These are phyloP conservation scores for Montipora capricornis DNA, from an alignment of 64 coral and sea anemone genomes.

Conservation along the genomic window DNA sequence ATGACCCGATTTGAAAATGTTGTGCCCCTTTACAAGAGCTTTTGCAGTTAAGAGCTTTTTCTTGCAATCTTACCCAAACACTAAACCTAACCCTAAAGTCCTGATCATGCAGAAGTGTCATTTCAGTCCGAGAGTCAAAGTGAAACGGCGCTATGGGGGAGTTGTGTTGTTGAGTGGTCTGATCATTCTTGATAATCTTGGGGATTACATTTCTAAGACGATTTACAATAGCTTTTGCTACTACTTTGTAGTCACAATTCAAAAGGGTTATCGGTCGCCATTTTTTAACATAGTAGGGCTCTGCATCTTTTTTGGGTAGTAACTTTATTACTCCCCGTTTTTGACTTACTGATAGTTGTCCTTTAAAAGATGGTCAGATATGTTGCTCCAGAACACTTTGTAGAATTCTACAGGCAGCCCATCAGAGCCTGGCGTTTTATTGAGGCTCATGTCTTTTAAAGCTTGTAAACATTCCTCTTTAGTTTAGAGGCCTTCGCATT, in stretches of 20 bases:
- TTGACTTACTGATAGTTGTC: conserved; percentile 24
- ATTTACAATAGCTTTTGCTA: conserved; percentile 41
- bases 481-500: conserved; percentile 49
- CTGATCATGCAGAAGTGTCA: no score
- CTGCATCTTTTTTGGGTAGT: background rate
- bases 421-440: conserved; percentile 31
- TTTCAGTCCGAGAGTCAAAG: no score
- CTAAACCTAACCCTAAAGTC: no score
- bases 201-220: background rate
- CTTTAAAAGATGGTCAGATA: background rate
- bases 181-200: no score
- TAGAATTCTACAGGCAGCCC: conserved; percentile 45
- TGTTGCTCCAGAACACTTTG: conserved; percentile 11
- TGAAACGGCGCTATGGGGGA: no score
- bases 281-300: conserved; percentile 2
- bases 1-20: no score
- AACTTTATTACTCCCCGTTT: conserved; percentile 1
- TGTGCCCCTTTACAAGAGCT: no score
- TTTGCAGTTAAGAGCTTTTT: no score
- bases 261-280: conserved; percentile 48
- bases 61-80: no score
- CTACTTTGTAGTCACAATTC: conserved; percentile 55
- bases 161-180: no score
- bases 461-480: conserved; percentile 34
- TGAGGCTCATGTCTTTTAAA: conserved; percentile 12